Percentiles rank a stretch among this genome's conserved stretches.
Evolutionary conservation across 2,113 vertebrate genomes (phyloP).

Genomic region (Zosterops hypoxanthus): DNA sequence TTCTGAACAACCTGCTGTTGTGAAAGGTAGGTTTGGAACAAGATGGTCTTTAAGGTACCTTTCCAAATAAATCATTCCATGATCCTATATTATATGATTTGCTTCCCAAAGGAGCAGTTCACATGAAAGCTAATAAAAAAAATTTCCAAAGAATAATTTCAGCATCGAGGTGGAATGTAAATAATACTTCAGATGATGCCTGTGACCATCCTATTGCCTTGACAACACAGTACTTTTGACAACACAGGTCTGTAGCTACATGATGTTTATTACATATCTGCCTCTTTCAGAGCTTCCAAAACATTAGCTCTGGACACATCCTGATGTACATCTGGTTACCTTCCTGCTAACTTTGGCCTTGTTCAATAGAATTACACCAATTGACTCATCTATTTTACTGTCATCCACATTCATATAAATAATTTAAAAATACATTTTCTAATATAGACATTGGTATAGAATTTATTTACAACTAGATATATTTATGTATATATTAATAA

Average conservation of each 20-base stretch:
- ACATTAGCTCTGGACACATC: not conserved
- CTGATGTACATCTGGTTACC: not conserved
- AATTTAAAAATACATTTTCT: not conserved
- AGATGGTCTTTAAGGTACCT: not conserved
- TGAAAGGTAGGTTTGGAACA: not conserved
- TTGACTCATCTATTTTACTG: not conserved
- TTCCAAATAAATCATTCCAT: not conserved
- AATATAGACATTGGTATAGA: not conserved
- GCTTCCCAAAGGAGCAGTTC: not conserved
- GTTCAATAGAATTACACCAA: not conserved
- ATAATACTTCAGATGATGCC: not conserved
- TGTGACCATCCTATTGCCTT: not conserved
- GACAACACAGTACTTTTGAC: not conserved
- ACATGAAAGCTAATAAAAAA: not conserved
- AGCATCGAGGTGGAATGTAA: not conserved
- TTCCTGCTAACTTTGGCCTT: not conserved
- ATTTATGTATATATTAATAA: not conserved
- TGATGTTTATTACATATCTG: not conserved
- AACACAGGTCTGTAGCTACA: not conserved
- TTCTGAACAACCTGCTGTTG: not conserved
- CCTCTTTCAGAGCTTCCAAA: not conserved
- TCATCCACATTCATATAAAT: not conserved
- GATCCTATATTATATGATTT: not conserved
- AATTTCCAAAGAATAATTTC: not conserved
- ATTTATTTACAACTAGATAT: not conserved